Conservation (phyloP, 2,888 invertebrate species). For the Fragum whitleyi region DNA sequence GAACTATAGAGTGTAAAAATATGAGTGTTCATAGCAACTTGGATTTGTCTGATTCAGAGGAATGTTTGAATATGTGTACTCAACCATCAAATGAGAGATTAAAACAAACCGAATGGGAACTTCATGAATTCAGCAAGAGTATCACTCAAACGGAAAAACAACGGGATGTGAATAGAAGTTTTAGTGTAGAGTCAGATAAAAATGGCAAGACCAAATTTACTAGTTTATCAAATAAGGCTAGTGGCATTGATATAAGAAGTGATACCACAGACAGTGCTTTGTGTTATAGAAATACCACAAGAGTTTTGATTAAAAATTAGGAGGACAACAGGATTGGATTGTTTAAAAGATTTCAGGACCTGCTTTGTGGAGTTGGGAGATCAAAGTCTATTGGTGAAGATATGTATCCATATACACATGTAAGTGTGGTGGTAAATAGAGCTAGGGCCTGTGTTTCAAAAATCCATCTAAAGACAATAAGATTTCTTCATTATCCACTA, state of each 20-base stretch:
- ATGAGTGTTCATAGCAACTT: not conserved
- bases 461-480: too few relatives aligned
- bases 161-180: not conserved
- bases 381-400: not conserved
- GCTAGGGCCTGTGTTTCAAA: too few relatives aligned
- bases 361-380: not conserved
- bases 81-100: not conserved
- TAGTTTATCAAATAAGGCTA: too few relatives aligned
- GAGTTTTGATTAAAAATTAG: too few relatives aligned
- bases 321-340: not conserved
- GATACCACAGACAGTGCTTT: too few relatives aligned
- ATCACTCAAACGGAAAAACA: not conserved
- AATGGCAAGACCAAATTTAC: too few relatives aligned
- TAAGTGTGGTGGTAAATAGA: too few relatives aligned
- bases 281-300: too few relatives aligned
- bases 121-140: not conserved
- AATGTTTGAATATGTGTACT: not conserved
- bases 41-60: not conserved
- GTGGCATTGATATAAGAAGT: too few relatives aligned
- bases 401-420: not conserved
- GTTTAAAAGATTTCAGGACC: not conserved
- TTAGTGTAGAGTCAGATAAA: too few relatives aligned
- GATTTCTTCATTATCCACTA: too few relatives aligned
- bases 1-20: not conserved
- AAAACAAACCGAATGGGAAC: not conserved